phyloP scores from a whole-genome alignment of 2,797 vertebrate species.

The Melanotaenia parkinsoni region DNA sequence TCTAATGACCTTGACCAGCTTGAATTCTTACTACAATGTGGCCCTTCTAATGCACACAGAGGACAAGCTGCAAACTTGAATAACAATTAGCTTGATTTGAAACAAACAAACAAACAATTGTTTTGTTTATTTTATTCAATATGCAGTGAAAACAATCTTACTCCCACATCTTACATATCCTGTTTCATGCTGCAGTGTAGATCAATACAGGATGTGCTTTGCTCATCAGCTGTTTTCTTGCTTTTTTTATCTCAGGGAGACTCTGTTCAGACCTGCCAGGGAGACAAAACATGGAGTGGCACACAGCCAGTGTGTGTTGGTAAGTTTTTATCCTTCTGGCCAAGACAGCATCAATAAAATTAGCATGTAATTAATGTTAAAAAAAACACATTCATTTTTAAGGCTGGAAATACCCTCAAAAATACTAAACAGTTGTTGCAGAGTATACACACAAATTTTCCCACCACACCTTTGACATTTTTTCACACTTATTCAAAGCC shows the following conservation, averaged over 20 bases:
- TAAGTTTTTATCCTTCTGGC: slow-evolving; percentile 72
- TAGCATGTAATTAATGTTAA: background rate
- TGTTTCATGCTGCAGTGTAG: background rate
- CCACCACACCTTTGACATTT: background rate
- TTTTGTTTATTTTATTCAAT: background rate
- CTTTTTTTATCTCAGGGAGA: slow-evolving; percentile 81
- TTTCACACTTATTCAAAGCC: slow-evolving; percentile 8
- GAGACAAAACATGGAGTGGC: slow-evolving; percentile 89
- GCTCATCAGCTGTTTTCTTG: background rate
- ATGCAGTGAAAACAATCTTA: background rate
- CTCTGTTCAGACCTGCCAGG: slow-evolving; percentile 87
- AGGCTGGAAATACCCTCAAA: background rate
- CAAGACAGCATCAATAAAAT: background rate
- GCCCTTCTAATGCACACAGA: background rate
- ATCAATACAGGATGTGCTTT: slow-evolving; percentile 1
- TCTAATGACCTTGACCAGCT: background rate
- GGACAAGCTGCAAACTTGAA: slow-evolving; percentile 2
- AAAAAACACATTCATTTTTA: background rate
- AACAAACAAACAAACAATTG: background rate
- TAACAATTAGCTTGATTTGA: background rate
- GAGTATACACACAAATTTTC: background rate
- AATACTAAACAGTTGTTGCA: background rate
- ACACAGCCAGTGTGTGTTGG: slow-evolving; percentile 86
- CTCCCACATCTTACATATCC: background rate
- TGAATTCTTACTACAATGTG: background rate